Percentiles rank a stretch among this genome's conserved stretches.
phyloP scores from a whole-genome alignment of 2,113 vertebrate species.

The Urocynchramus pylzowi region DNA sequence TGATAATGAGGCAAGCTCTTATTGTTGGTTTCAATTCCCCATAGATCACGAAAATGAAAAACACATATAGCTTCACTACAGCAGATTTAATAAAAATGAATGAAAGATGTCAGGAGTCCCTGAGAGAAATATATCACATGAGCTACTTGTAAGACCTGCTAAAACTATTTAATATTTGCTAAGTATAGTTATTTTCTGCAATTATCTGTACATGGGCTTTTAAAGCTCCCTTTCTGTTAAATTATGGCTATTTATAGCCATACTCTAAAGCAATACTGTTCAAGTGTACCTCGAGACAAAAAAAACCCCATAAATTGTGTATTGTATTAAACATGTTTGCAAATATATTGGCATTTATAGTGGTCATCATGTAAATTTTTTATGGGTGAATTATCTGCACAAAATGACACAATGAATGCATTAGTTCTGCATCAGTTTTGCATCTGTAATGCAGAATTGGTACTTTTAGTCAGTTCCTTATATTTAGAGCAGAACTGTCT shows the following conservation, averaged over 20 bases:
- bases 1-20: not conserved
- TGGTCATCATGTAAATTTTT: not conserved
- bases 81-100: slow-evolving; percentile 95
- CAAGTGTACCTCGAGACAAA: not conserved
- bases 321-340: not conserved
- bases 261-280: not conserved
- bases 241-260: not conserved
- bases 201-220: not conserved
- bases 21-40: slow-evolving; percentile 33
- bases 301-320: rapidly evolving
- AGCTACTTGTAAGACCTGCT: slow-evolving; percentile 88
- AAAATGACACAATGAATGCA: not conserved
- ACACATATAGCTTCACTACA: slow-evolving; percentile 89
- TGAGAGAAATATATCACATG: slow-evolving; percentile 97
- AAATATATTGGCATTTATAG: not conserved
- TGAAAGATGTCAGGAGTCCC: slow-evolving; percentile 91
- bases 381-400: not conserved
- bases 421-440: not conserved
- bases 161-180: slow-evolving; percentile 28
- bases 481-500: not conserved
- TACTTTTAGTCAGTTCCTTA: not conserved
- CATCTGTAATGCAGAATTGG: not conserved
- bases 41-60: slow-evolving; percentile 87
- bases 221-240: not conserved
- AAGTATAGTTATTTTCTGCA: slow-evolving; percentile 8